Evolutionary conservation across 2,888 invertebrate genomes (phyloP).

Genomic region (Heliconius hortense): DNA sequence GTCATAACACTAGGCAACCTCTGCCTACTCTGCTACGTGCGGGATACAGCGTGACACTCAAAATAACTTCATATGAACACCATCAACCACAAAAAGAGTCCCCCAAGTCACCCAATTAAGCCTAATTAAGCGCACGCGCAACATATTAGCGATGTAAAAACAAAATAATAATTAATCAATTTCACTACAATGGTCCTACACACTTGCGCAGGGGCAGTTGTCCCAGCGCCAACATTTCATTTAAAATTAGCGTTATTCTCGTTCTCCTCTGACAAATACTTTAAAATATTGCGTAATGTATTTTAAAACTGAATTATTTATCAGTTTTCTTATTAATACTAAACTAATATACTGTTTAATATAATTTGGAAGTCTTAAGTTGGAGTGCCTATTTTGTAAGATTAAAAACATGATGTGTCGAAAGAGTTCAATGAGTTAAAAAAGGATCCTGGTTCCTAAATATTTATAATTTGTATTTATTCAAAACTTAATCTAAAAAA

Average conservation of each 20-base stretch:
- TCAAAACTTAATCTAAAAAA: no score
- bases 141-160: constrained; percentile 17
- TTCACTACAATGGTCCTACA: constrained; percentile 13
- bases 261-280: constrained; percentile 26
- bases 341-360: background rate
- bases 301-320: background rate
- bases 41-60: no score
- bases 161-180: constrained; percentile 22
- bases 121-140: constrained; percentile 8
- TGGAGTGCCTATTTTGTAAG: background rate
- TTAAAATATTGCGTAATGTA: constrained; percentile 15
- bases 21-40: no score
- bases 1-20: no score
- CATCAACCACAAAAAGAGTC: background rate
- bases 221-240: constrained; percentile 67
- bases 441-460: background rate
- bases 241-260: constrained; percentile 70
- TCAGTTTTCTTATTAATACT: background rate
- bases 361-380: background rate
- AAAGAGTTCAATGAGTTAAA: background rate
- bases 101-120: background rate
- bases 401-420: background rate
- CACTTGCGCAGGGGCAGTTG: constrained; percentile 61
- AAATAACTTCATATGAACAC: no score
- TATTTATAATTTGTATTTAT: background rate